Conservation (phyloP, 64 coral and sea anemone genomes). For the Dendrophyllia cribrosa region DNA sequence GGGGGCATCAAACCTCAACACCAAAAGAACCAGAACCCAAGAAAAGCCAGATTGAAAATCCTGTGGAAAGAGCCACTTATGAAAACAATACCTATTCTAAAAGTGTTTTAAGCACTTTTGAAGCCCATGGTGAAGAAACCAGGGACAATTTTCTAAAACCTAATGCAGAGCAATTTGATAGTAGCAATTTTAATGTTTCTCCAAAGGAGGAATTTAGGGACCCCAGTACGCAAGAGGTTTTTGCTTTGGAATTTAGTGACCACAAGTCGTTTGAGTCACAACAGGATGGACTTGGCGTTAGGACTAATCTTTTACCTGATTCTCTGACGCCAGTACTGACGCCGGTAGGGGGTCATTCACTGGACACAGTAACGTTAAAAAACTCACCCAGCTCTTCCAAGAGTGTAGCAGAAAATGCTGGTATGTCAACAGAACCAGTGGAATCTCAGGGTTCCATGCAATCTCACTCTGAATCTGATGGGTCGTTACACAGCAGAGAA, state of each 20-base stretch:
- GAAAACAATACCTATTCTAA: not conserved
- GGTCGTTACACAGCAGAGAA: not conserved
- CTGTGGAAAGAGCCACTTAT: not conserved
- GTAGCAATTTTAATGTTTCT: not conserved
- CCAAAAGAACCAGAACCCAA: not conserved
- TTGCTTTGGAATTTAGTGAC: not conserved
- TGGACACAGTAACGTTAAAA: conserved; percentile 1
- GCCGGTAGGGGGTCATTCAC: not conserved
- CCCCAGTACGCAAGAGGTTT: not conserved
- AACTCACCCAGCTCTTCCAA: not conserved
- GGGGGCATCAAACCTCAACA: conserved; percentile 23
- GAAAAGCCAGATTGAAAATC: not conserved
- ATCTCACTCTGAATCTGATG: not conserved
- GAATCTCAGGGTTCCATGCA: not conserved
- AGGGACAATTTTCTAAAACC: not conserved
- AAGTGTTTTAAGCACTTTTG: not conserved
- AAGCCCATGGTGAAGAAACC: not conserved
- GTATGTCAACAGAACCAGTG: not conserved
- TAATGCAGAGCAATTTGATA: not conserved
- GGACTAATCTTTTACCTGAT: not conserved
- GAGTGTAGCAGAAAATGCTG: not conserved
- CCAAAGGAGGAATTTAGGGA: conserved; percentile 29
- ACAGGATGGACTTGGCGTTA: not conserved
- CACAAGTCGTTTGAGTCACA: not conserved
- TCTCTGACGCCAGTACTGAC: not conserved